Base-by-base conservation (phyloP, 2,888 invertebrate species). In the Pammene aurita region DNA sequence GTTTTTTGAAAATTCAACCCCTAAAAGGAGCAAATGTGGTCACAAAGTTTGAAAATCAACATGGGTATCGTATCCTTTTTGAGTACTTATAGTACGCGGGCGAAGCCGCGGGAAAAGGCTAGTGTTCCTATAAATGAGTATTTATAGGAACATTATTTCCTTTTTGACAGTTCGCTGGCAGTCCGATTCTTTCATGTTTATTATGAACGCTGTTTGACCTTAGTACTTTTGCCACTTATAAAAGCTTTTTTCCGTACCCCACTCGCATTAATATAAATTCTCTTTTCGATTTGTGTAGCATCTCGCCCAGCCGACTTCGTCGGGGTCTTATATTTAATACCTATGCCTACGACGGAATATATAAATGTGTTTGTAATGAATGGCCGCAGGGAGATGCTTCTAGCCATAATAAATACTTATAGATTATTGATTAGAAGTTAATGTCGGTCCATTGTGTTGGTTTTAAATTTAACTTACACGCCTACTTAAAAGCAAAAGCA, bases 191-290 rank as follows among this genome's bases (percentile, higher is more conserved):
- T 44, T 62, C 50, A 67, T 66, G 63, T 70, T 70, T 72, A 72
- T 72, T 72, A 72, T 63, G 64, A 68, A 52, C 54, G 65, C 44
- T 54, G 46, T 72, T 70, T 70, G 70, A 73, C 68, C 68, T 67
- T 73, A 55, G 58, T 48, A 26, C 52, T 66, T 54, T 34, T 44
- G 46, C 50, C 68, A 71, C 68, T 66, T 65, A 68, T 66, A 77
- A 76, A 76, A 76, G 78, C 75, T 77, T 76, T 76, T 72, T 76
- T 67, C 69, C 70, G 57, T 54, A 70, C 71, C 67, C 71, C 62
- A 70, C 71, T 71, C 72, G 67, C 71, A 72, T 80, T 80, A 76
- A 80, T 81, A 80, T 76, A 79, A 78, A 80, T 80, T 79, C 76
- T 66, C 76, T 74, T 77, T 80, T 78, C 78, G 76, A 80, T 77